Base-by-base conservation (phyloP, 2,797 vertebrate genomes). In the Aplochiton taeniatus region DNA sequence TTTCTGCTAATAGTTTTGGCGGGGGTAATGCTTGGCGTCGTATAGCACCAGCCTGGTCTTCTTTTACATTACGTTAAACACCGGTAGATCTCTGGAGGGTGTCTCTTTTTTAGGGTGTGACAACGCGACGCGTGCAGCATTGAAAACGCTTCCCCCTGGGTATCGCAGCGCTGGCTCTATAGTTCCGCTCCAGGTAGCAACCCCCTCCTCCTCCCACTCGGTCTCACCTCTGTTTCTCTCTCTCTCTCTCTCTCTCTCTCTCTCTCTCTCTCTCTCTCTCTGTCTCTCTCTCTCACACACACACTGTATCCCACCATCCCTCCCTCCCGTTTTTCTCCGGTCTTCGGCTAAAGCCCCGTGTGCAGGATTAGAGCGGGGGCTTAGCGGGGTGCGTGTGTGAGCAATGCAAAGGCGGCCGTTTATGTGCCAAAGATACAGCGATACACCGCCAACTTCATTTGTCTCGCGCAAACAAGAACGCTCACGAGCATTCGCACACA, bases 1-100 rank as follows among this genome's bases (percentile, higher is more conserved):
- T 52, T 10, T 0, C 18, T 61, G 72, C 66, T 64, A 49, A 64
- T 64, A 45, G 20, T 53, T 58, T 70, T 56, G 54, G 49, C 18
- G 58, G 69, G 66, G 60, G 17, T 55, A 63, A 46, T 18, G 19
- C 61, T 71, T 47, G 68, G 52, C 71, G 69, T 10, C 13, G 42
- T 58, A 69, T 61, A 70, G 67, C 65, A 44, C n/a, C 9, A 16
- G 31, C 31, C 31, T 31, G 6, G 2, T 31, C 31, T 31, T 31
- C 13, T 41, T 58, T 58, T 58, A 58, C 56, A 44, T 42, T 43
- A 44, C 56, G 16, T 43, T 58, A 58, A 58, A 44, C 42, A 11
- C 16, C 43, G 56, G 16, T 58, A 17, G 41, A 44, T 43, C 56
- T 58, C 41, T 52, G 50, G 50, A n/a, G 11, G 8, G 8, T 9